Conservation (phyloP, 2,888 invertebrate genomes). For the Trypoxylon attenuatum region DNA sequence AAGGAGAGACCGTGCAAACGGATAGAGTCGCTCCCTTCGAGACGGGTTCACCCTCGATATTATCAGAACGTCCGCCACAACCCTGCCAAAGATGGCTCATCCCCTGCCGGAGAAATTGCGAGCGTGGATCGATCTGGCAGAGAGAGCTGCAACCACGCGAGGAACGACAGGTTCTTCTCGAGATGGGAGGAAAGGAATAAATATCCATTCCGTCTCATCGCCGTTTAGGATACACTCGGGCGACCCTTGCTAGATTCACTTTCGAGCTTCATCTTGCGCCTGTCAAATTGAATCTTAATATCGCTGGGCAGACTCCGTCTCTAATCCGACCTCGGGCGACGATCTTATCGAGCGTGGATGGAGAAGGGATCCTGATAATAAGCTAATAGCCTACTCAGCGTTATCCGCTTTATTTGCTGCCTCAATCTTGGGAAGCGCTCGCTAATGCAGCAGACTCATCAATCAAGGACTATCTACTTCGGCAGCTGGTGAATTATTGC, state of each 20-base stretch:
- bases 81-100: conserved; percentile 31
- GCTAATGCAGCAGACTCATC: not conserved
- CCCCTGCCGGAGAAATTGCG: conserved; percentile 20
- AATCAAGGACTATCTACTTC: too few relatives aligned
- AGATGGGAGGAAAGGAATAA: conserved; percentile 16
- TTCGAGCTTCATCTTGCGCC: conserved; percentile 11
- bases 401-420: not conserved
- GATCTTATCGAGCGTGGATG: not conserved
- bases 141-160: conserved; percentile 1
- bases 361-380: conserved; percentile 1
- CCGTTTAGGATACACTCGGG: conserved; percentile 30
- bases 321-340: conserved; percentile 8
- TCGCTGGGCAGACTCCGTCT: conserved; percentile 16
- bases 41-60: conserved; percentile 32
- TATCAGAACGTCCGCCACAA: conserved; percentile 28
- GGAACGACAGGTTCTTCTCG: conserved; percentile 19
- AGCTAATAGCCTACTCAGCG: not conserved
- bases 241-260: conserved; percentile 14
- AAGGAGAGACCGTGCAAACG: conserved; percentile 12
- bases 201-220: conserved; percentile 41
- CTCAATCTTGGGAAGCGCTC: not conserved
- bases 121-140: conserved; percentile 35
- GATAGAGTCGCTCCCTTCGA: conserved; percentile 23
- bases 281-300: conserved; percentile 51
- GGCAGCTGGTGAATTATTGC: too few relatives aligned